Base-by-base conservation (phyloP, 2,113 vertebrate species). In the Podarcis raffonei region DNA sequence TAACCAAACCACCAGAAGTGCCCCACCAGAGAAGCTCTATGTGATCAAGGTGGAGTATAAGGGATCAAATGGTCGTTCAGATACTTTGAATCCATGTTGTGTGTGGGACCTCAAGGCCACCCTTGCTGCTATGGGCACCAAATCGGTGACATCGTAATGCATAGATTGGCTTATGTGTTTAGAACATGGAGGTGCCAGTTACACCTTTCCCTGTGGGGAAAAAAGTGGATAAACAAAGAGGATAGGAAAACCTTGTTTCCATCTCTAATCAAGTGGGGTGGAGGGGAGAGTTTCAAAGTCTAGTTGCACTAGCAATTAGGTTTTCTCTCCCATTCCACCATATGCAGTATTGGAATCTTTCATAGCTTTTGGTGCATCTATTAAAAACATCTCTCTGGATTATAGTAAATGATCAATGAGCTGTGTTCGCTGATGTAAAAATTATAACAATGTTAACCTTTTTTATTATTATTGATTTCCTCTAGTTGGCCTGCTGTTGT, bases 401-500 rank as follows among this genome's bases (percentile, higher is more conserved):
- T 75, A 3, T 75, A 32, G 6, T 53, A 23, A 35, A 27, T 32
- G 66, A 66, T 23, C 20, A 9, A n/a, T 48, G n/a, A 32, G 23
- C 68, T 32, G 9, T 85, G 32, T 6, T 53, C 35, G 42, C 66
- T 65, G 18, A 65, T 87, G 22, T 81, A 22, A 94, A 62, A 95
- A 88, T 62, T 62, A 85, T 6, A 1, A 1, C 0, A 0, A 66
- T 74, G 84, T 89, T 84, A 42, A 74, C 83, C 20, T 35, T 53
- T 53, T 53, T 18, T 42, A 62, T 71, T 89, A 85, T 96, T 93
- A 91, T 87, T 94, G 37, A 1, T 81, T 92, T 94, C 92, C 32
- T 32, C n/a, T 91, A 99, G 99, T 81, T 99, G 98, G 99, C 98
- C 93, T 99, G 98, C 95, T 99, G 99, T 95, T 99, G 98, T 0